phyloP scores from a whole-genome alignment of 2,113 vertebrate genomes.

The Myotis brandtii region DNA sequence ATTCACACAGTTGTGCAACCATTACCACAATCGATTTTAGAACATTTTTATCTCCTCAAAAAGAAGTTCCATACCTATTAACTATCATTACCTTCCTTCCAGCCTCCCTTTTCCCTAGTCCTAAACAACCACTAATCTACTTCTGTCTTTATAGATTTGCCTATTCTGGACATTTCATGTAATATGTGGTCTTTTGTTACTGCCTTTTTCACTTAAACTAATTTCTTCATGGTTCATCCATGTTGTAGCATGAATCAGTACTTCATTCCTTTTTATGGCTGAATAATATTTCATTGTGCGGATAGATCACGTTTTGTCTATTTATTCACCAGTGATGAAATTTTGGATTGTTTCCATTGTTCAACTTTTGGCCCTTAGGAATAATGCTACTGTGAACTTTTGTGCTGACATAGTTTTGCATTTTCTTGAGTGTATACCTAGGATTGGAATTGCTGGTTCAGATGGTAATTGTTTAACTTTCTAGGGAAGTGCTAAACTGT shows the following conservation, averaged over 20 bases:
- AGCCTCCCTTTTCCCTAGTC: not conserved
- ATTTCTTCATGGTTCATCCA: not conserved
- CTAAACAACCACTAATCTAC: not conserved
- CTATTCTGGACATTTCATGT: not conserved
- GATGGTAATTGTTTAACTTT: not conserved
- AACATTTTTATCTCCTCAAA: not conserved
- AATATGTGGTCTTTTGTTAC: not conserved
- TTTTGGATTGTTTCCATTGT: not conserved
- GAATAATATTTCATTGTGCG: not conserved
- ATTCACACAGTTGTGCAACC: not conserved
- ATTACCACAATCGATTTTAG: not conserved
- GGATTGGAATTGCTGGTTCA: not conserved
- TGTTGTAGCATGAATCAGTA: not conserved
- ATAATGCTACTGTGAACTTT: not conserved
- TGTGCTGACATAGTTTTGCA: not conserved
- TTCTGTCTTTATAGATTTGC: not conserved
- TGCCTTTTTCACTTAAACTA: not conserved
- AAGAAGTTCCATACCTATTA: not conserved
- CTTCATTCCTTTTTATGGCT: not conserved
- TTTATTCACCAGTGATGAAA: not conserved
- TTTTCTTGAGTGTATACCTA: not conserved
- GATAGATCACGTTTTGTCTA: not conserved
- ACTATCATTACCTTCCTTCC: too few species aligned
- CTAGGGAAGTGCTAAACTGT: not conserved
- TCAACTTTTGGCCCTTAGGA: not conserved